These are phyloP conservation scores for Eristalis tenax DNA, from an alignment of 2,888 invertebrate species.

Conservation along the genomic window DNA sequence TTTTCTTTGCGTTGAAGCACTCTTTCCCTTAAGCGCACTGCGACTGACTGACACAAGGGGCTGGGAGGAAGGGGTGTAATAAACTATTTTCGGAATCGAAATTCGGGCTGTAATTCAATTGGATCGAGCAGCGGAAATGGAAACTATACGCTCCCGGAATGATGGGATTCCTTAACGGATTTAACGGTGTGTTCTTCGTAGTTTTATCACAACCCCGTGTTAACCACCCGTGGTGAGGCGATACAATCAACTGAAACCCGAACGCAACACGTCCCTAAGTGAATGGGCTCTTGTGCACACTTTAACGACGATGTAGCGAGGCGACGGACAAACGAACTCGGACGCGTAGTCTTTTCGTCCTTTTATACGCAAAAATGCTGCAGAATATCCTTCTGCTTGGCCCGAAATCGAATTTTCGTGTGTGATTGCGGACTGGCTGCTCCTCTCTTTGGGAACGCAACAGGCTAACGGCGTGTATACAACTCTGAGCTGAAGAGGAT, in stretches of 20 bases:
- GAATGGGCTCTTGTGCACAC: conserved; percentile 7
- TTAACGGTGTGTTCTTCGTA: conserved; percentile 19
- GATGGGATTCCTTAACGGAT: conserved; percentile 19
- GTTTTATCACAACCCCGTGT: conserved; percentile 64
- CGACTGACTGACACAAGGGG: not conserved
- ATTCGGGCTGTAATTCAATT: conserved; percentile 43
- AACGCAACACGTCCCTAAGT: conserved; percentile 52
- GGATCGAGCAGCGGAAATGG: conserved; percentile 60
- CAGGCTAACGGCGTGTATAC: conserved; percentile 80
- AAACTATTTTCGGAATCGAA: conserved; percentile 5
- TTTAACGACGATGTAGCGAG: conserved; percentile 21
- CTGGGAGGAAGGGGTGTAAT: not conserved
- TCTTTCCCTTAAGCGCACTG: not conserved
- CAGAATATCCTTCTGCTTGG: conserved; percentile 7
- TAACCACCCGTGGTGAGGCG: conserved; percentile 62
- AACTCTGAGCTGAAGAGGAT: conserved; percentile 77
- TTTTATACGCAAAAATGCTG: conserved; percentile 1
- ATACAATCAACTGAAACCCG: conserved; percentile 49
- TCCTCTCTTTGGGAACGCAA: conserved; percentile 76
- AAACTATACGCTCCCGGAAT: conserved; percentile 44
- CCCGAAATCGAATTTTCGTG: conserved; percentile 16
- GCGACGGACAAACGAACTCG: conserved; percentile 11
- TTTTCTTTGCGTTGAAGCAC: not conserved
- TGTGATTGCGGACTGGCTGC: conserved; percentile 27
- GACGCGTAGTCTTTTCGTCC: conserved; percentile 14